Base-by-base conservation (phyloP, 92 coral and sea anemone species). In the Siderastrea siderea region DNA sequence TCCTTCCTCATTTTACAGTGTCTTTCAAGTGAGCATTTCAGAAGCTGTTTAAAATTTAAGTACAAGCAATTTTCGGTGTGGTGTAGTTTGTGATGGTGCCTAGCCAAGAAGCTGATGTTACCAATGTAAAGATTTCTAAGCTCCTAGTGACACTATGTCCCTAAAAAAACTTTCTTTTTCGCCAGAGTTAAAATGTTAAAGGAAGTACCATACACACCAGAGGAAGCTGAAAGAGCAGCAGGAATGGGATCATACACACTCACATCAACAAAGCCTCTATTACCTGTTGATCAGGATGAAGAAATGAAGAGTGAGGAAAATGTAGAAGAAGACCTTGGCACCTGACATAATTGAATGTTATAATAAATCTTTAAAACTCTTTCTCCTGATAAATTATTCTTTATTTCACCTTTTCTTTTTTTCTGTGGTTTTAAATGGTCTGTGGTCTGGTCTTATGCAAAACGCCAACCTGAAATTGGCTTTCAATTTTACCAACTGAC, bases 201-300 rank as follows among this genome's bases (percentile, higher is more conserved):
- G 81, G 99, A 97, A 65, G 94, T 95, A 6, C 99, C 99, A 10
- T 97, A 97, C 86, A 96, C 96, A 51, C 86, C 93, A 46, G 95
- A 94, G 68, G 99, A 97, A 70, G 95, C 99, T 3, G 98, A 97
- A 54, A 87, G 80, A 52, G 99, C 99, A 1, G 98, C 95, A 7
- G 99, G 99, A 1, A 94, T 92, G 96, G 99, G 99, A 2, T 97
- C 99, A 0, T 97, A 97, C 74, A 90, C 93, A 46, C 78, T 97
- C 73, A 89, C 91, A n/a, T 78, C 87, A 73, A 84, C 87, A 11
- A 84, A 74, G 26, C 87, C 87, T 71, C 64, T 73, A 9, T 51
- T 84, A 38, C 17, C 65, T 26, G 54, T 64, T 55, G 67, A 74
- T 60, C 71, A 84, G n/a, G 87, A 84, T 61, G 81, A 73, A 44